A percentile compares a stretch with the other conserved stretches of the same genome.
Evolutionary conservation across 2,797 vertebrate genomes (phyloP).

Genomic region (Melanotaenia pygmaea): DNA sequence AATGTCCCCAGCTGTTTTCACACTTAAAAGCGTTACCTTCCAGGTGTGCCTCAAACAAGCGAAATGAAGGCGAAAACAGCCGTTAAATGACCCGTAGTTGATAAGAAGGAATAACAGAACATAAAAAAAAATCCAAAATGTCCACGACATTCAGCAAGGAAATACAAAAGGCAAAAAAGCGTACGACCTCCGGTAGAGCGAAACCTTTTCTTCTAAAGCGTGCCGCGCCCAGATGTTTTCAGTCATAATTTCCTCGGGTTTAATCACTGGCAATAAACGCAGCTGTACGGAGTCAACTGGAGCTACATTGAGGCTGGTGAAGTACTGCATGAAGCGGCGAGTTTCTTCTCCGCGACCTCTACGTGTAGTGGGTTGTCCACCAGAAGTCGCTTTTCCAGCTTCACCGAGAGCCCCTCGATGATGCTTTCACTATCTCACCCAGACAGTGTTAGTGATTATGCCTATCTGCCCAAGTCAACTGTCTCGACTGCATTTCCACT

Average conservation of each 20-base stretch:
- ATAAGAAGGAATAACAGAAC: constrained; percentile 34
- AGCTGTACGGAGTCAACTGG: constrained; percentile 13
- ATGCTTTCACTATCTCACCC: constrained; percentile 53
- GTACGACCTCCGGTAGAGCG: constrained; percentile 64
- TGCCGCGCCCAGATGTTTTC: constrained; percentile 74
- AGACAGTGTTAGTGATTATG: background rate
- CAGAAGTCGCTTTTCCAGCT: constrained; percentile 51
- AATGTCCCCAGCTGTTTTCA: constrained; percentile 38
- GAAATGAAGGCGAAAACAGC: background rate
- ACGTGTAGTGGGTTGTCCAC: constrained; percentile 43
- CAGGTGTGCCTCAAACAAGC: background rate
- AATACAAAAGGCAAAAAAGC: constrained; percentile 78
- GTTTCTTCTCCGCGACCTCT: constrained; percentile 59
- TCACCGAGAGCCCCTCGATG: constrained; percentile 12
- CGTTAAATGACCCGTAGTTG: background rate
- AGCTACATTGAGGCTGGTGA: constrained; percentile 35
- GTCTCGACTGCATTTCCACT: background rate
- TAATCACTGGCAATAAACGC: background rate
- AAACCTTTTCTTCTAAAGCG: constrained; percentile 50
- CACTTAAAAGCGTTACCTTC: constrained; percentile 21
- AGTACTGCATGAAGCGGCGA: constrained; percentile 26
- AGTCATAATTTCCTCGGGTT: constrained; percentile 53
- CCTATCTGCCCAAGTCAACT: background rate
- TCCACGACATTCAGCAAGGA: constrained; percentile 79
- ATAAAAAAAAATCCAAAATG: constrained; percentile 78